Evolutionary conservation across 2,888 invertebrate genomes (phyloP).

Genomic region (Eilema griseolum): DNA sequence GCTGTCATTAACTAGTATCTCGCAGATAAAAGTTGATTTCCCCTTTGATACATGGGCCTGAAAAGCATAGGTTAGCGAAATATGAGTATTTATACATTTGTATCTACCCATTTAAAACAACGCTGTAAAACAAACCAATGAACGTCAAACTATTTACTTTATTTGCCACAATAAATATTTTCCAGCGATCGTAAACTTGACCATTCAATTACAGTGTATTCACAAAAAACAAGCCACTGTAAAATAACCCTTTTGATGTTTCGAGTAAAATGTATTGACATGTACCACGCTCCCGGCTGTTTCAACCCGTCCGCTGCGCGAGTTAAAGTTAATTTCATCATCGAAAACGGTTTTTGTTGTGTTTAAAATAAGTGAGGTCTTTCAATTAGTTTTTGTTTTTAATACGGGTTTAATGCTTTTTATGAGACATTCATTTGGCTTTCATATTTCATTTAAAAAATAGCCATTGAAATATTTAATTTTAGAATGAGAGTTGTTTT

Average conservation of each 20-base stretch:
- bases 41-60: background rate
- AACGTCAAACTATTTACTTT: slow-evolving; percentile 59
- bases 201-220: slow-evolving; percentile 70
- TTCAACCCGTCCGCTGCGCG: slow-evolving; percentile 49
- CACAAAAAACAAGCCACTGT: slow-evolving; percentile 69
- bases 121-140: background rate
- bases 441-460: slow-evolving; percentile 3
- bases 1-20: too few relatives aligned
- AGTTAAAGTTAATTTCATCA: slow-evolving; percentile 63
- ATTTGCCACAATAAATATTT: slow-evolving; percentile 65
- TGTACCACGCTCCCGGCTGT: slow-evolving; percentile 50
- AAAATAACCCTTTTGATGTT: slow-evolving; percentile 74
- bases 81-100: background rate
- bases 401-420: slow-evolving; percentile 30
- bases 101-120: background rate
- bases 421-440: slow-evolving; percentile 11
- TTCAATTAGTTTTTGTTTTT: slow-evolving; percentile 34
- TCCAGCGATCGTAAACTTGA: slow-evolving; percentile 68
- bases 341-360: slow-evolving; percentile 51
- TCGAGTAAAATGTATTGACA: slow-evolving; percentile 68
- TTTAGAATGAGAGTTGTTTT: background rate
- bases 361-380: slow-evolving; percentile 45
- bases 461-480: background rate
- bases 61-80: background rate
- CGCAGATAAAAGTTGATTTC: too few relatives aligned